Evolutionary conservation across 1,140 invertebrate genomes (phyloP).

Genomic region (Drosophila tristis): DNA sequence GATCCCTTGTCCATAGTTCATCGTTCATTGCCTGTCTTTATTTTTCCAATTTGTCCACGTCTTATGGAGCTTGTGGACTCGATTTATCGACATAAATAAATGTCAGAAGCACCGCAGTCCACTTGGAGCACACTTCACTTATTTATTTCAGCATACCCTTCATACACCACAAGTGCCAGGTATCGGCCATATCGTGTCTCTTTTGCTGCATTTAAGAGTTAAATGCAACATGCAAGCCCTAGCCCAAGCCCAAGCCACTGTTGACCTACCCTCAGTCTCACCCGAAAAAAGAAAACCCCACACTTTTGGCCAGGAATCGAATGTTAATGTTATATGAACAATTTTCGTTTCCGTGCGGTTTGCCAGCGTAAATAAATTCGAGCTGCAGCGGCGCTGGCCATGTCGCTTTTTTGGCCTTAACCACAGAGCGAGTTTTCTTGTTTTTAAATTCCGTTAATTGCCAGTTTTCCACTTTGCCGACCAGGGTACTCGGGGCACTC

Average conservation of each 20-base stretch:
- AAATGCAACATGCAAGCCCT: constrained; percentile 58
- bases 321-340: constrained; percentile 54
- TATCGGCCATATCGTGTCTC: background rate
- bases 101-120: too few relatives aligned
- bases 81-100: too few relatives aligned
- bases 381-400: constrained; percentile 25
- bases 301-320: constrained; percentile 35
- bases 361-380: constrained; percentile 52
- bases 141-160: background rate
- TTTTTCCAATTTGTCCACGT: too few relatives aligned
- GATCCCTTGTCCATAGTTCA: too few relatives aligned
- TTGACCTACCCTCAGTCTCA: too few relatives aligned
- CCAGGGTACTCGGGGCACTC: background rate
- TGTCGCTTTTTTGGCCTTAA: constrained; percentile 41
- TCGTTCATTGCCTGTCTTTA: too few relatives aligned
- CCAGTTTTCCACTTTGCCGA: constrained; percentile 11
- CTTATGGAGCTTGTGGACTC: too few relatives aligned
- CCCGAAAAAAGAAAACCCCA: background rate
- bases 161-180: too few relatives aligned
- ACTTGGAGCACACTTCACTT: background rate
- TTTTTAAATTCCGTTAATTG: constrained; percentile 48
- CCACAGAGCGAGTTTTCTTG: constrained; percentile 18
- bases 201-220: constrained; percentile 61
- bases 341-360: constrained; percentile 53
- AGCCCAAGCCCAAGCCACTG: background rate